Base-by-base conservation (phyloP, 2,888 invertebrate genomes). In the Hyppa rectilinea region DNA sequence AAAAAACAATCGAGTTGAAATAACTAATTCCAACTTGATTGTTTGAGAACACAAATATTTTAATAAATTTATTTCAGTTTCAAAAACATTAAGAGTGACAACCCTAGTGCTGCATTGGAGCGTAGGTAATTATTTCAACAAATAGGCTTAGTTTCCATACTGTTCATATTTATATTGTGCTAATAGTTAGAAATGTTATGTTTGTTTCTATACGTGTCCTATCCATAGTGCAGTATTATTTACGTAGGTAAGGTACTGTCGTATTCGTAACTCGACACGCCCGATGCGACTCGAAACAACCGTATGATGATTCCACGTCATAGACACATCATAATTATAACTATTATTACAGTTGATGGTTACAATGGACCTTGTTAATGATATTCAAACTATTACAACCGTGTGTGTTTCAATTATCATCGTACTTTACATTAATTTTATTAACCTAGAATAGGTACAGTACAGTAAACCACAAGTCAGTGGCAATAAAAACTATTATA, bases 281-380 rank as follows among this genome's bases (percentile, higher is more conserved):
- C 43, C 23, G 59, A 64, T 65, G 52, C 61, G 40, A 52, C 38
- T 71, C 36, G 43, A 61, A 68, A 71, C 78, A 71, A 77, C 60
- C 40, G 64, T 71, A 64, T 52, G 71, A 77, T 60, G 52, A 49
- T 71, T 64, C 23, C 31, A 62, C 78, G 72, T 79, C 66, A 78
- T 56, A 63, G 45, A 55, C 71, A 52, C 63, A 47, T 76, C 43
- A 76, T 77, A 81, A 77, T 66, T 36, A 66, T 77, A 53, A 59
- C 45, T 62, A 80, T 56, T 62, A 70, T 65, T 63, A 63, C 61
- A 4, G 23, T 49, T 78, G 78, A 72, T 50, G 59, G 59, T 47
- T 64, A 66, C 72, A 71, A 66, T 55, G 17, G 71, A 55, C 63
- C 72, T 66, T 67, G 78, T 67, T 66, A 77, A 67, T 71, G 52